Percentiles rank a stretch among this genome's conserved stretches.
Conservation (phyloP, 2,888 invertebrate genomes). For the Drosophila nigritarsus region DNA sequence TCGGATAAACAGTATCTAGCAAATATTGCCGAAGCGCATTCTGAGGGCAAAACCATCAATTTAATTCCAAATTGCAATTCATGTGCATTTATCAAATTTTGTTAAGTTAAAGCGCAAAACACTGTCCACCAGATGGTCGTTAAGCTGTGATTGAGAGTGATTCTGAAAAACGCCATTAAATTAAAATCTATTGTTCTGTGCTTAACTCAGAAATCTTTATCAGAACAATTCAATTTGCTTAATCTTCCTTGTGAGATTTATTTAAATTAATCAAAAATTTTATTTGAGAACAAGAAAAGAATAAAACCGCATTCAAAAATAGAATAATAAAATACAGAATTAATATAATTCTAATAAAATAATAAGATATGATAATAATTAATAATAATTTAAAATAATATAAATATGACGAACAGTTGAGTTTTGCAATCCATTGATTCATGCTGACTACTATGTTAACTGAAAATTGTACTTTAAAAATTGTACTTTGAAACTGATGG, state of each 20-base stretch:
- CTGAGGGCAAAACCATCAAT: conserved; percentile 62
- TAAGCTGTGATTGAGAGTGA: conserved; percentile 1
- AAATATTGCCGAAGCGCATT: conserved; percentile 38
- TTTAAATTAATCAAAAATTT: background rate
- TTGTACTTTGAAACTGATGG: background rate
- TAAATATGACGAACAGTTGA: background rate
- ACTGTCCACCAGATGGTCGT: conserved; percentile 21
- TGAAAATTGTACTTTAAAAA: background rate
- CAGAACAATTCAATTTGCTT: background rate
- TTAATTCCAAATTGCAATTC: conserved; percentile 78
- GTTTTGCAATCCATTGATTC: background rate
- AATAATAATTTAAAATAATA: too few species aligned
- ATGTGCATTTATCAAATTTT: conserved; percentile 66
- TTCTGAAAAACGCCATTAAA: background rate
- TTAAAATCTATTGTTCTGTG: conserved; percentile 9
- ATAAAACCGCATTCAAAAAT: background rate
- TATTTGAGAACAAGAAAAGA: too few species aligned
- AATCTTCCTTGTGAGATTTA: background rate
- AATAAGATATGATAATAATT: too few species aligned
- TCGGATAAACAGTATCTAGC: conserved; percentile 23
- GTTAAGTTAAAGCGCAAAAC: conserved; percentile 42
- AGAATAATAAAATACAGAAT: background rate
- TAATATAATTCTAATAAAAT: too few species aligned
- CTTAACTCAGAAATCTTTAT: background rate
- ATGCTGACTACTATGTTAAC: background rate